Base-by-base conservation (phyloP, 1,140 invertebrate species). In the Phenacoccus solenopsis region DNA sequence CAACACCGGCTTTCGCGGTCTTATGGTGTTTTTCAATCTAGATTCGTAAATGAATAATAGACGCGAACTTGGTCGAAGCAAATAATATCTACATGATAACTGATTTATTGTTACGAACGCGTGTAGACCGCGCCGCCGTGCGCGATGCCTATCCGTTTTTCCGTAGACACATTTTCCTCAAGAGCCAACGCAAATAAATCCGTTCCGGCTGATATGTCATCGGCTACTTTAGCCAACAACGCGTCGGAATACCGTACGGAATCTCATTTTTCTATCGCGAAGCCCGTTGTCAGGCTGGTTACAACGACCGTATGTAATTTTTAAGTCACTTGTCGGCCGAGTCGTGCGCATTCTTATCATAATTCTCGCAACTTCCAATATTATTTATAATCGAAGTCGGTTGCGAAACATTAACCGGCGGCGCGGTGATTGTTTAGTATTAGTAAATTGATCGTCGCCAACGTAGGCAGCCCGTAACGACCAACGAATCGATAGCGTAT, bases 21-120 rank as follows among this genome's bases (percentile, higher is more conserved):
- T n/a, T n/a, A n/a, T n/a, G n/a, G n/a, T n/a, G n/a, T n/a, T 49
- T 49, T 49, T 49, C 38, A 49, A 49, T 49, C 38, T 49, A 49
- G 38, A 49, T 49, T 49, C 16, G 38, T 49, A 49, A 49, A n/a
- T 49, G 38, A 49, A 49, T 49, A 49, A 49, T 49, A 49, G n/a
- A n/a, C n/a, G 38, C 38, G 16, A 49, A n/a, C 38, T 49, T n/a
- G 4, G 20, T 10, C 20, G 12, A 49, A 49, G 20, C 38, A 49
- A 49, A 49, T 49, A 49, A 49, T 49, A 49, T 49, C 38, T 49
- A 49, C 38, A 49, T 49, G 38, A 49, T 49, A 49, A 49, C 38
- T 49, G 38, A 49, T 49, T 49, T 49, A 49, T 49, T 49, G 20
- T 49, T 49, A 49, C 38, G 20, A 16, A 5, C 5, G 5, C 20